Evolutionary conservation across 1,140 invertebrate species (phyloP).

Genomic region (Ectropis grisescens): DNA sequence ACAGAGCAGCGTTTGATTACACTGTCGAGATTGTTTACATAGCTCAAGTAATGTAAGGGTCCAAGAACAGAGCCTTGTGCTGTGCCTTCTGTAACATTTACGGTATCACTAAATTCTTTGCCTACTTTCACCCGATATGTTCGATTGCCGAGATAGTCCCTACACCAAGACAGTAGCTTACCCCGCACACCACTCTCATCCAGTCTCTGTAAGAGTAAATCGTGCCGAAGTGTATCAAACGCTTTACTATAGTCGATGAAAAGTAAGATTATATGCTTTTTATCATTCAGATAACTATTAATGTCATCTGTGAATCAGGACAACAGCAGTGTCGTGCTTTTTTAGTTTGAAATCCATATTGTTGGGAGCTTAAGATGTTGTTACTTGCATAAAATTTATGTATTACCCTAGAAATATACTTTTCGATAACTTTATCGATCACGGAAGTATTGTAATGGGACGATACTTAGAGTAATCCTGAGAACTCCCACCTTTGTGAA

Average conservation of each 20-base stretch:
- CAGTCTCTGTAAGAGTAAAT: conserved; percentile 4
- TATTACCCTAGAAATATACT: background rate
- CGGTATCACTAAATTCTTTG: conserved; percentile 3
- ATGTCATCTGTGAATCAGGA: conserved; percentile 9
- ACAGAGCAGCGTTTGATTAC: conserved; percentile 5
- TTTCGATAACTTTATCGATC: too few species aligned
- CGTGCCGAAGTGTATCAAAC: conserved; percentile 7
- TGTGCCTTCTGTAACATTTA: conserved; percentile 7
- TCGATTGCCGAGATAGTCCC: conserved; percentile 2
- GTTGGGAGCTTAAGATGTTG: background rate
- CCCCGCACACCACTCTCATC: background rate
- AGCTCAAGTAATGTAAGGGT: conserved; percentile 11
- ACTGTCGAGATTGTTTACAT: conserved; percentile 9
- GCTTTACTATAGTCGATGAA: conserved; percentile 9
- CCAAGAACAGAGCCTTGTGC: conserved; percentile 17
- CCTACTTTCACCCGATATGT: conserved; percentile 6
- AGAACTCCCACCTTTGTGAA: background rate
- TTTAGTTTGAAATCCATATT: conserved; percentile 6
- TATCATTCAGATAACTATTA: conserved; percentile 5
- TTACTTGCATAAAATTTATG: background rate
- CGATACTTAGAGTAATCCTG: conserved; percentile 1
- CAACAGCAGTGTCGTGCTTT: conserved; percentile 3
- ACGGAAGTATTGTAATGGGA: too few species aligned
- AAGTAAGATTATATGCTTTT: conserved; percentile 5
- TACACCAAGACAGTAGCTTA: conserved; percentile 1